Base-by-base conservation (phyloP, 2,888 invertebrate genomes). In the Gymnocheta viridis region DNA sequence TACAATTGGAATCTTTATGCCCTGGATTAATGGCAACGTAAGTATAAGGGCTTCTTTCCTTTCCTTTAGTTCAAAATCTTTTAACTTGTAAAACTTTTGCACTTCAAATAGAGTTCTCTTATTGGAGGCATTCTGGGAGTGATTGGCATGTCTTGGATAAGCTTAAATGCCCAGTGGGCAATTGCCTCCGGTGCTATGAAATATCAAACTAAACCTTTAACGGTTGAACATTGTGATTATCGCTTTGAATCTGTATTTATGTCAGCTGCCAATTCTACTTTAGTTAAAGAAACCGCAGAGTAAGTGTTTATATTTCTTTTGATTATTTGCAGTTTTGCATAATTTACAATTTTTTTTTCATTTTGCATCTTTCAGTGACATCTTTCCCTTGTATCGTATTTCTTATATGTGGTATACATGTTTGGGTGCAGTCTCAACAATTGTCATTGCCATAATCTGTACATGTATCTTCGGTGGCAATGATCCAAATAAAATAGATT, bases 321-420 rank as follows among this genome's bases (percentile, higher is more conserved):
- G 10, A 17, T 14, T 32, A 10, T 51, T n/a, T 51, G 6, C n/a
- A 58, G 49, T 49, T 56, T 69, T 32, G 32, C 49, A 27, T 6
- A 10, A 41, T 62, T 73, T 60, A 24, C 2, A 17, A n/a, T 12
- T 62, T 19, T 29, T 19, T 82, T 35, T 74, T 47, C 54, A 17
- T 47, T 62, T 22, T 54, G 3, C 35, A 29, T 66, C n/a, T 74
- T 74, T 44, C 44, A 92, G 92, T 44, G 88, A 89, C 17, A 87
- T 92, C 49, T 90, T 92, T 86, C 90, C 91, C 0, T 82, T 96
- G 3, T 95, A 95, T 79, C 95, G 95, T 54, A 93, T 96, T 10
- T 96, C 96, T 0, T 96, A 96, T 89, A 94, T 96, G 92, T 96
- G 96, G 96, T 96, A 96, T 87, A 96, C 96, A 0, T 90, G 95